Evolutionary conservation across 2,888 invertebrate genomes (phyloP), one percentile per base, ranked within the genome.

Genomic region (Aspidiotus rigidus): DNA sequence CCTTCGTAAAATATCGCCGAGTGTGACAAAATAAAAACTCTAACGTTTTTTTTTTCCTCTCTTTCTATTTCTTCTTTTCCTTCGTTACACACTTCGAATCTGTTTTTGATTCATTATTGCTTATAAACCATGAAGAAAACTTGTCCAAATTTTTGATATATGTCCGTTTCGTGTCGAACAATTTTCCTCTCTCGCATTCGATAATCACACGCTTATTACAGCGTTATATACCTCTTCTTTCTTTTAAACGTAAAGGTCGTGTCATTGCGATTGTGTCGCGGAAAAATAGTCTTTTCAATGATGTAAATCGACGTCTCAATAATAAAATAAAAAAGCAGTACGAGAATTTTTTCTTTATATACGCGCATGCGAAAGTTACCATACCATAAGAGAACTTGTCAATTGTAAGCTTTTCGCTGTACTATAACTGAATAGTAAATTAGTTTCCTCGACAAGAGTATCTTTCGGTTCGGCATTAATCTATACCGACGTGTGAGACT

Each of bases 91-190:
- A 63, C 63, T 54, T 63, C 28, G 63, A 63, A 63, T 63, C 63
- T 63, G 63, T 63, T 63, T 63, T 63, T 53, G 63, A 63, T 63
- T 63, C 63, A 63, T 63, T 63, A 63, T 63, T 63, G 63, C 63
- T 63, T 63, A 63, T 63, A 63, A 63, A 63, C 63, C 63, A 63
- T 63, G 63, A 63, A 63, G 63, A 63, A 63, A 63, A 63, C 53
- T 63, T 63, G 63, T 63, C 63, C 39, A n/a, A 54, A 63, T 63
- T 63, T 63, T 63, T 63, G 63, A 63, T 63, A 63, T 63, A 63
- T 63, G 63, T 63, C 63, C 63, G 63, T 63, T 63, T 39, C 63
- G 10, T 63, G 63, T 63, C 54, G 49, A 54, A 63, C 63, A 63
- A 63, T 63, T 53, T 63, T 63, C 28, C 54, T 54, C 42, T 62